A percentile compares a stretch with the other conserved stretches of the same genome.
Conservation (phyloP, 2,888 invertebrate genomes). For the Osmoderma eremita region DNA sequence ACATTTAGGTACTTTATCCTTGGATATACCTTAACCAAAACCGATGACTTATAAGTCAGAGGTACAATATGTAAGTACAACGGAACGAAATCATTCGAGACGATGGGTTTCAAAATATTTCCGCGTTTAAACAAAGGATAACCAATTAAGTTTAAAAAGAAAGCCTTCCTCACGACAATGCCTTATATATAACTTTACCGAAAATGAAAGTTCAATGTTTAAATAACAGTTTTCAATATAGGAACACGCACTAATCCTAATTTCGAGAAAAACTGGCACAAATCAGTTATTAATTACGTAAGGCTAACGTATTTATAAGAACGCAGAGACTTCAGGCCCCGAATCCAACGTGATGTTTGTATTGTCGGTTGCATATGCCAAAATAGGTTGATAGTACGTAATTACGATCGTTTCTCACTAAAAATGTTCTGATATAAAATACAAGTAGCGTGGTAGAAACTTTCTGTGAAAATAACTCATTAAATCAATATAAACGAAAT, state of each 20-base stretch:
- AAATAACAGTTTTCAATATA: conserved; percentile 1
- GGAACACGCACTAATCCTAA: conserved; percentile 30
- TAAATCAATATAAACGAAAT: no score
- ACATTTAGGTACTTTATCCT: conserved; percentile 7
- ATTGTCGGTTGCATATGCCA: no score
- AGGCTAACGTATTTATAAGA: no score
- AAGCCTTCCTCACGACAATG: conserved; percentile 18
- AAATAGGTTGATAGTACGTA: no score
- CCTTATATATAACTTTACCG: neutral
- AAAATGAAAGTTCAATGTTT: neutral
- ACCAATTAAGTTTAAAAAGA: conserved; percentile 8
- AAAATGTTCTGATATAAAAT: no score
- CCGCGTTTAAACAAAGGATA: neutral
- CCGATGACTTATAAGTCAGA: conserved; percentile 13
- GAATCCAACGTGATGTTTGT: no score
- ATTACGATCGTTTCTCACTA: no score
- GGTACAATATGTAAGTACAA: conserved; percentile 1
- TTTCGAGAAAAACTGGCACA: conserved; percentile 40
- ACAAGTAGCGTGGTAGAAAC: no score
- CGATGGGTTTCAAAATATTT: neutral
- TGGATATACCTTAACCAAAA: conserved; percentile 16
- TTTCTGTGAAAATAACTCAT: no score
- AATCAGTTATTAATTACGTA: neutral
- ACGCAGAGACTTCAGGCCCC: no score
- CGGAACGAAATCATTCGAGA: no score